A percentile compares a stretch with the other conserved stretches of the same genome.
These are phyloP conservation scores for Champsocephalus gunnari DNA, from an alignment of 2,797 vertebrate species.

Conservation along the genomic window DNA sequence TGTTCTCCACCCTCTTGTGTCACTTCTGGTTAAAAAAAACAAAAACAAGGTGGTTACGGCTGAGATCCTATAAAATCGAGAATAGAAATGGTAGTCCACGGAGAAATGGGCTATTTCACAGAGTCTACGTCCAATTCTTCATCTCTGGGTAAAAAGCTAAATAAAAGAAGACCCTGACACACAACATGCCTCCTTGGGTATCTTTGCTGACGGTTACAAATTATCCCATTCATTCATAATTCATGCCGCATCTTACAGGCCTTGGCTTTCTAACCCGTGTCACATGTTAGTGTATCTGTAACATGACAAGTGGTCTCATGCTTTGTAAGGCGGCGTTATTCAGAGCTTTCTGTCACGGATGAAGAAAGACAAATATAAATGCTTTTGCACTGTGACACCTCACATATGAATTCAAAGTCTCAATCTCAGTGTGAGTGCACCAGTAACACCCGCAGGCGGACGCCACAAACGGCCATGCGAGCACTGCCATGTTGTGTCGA, in stretches of 20 bases:
- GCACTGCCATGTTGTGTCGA: constrained; percentile 65
- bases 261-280: constrained; percentile 34
- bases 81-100: too few species aligned
- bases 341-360: constrained; percentile 32
- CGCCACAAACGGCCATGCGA: constrained; percentile 15
- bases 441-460: constrained; percentile 39
- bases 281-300: constrained; percentile 37
- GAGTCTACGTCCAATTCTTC: too few species aligned
- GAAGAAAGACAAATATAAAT: constrained; percentile 50
- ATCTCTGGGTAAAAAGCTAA: background rate
- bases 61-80: too few species aligned
- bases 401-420: constrained; percentile 66
- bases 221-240: constrained; percentile 31
- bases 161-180: background rate
- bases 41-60: too few species aligned
- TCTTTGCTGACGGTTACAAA: constrained; percentile 20
- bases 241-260: constrained; percentile 1
- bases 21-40: too few species aligned
- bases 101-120: too few species aligned
- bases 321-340: constrained; percentile 20
- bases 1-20: too few species aligned
- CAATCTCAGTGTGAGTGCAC: constrained; percentile 57
- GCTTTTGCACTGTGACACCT: constrained; percentile 31
- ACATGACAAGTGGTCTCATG: constrained; percentile 41
- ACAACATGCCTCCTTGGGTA: background rate